These are phyloP conservation scores for Musca vetustissima DNA, from an alignment of 1,140 invertebrate genomes.

Conservation along the genomic window DNA sequence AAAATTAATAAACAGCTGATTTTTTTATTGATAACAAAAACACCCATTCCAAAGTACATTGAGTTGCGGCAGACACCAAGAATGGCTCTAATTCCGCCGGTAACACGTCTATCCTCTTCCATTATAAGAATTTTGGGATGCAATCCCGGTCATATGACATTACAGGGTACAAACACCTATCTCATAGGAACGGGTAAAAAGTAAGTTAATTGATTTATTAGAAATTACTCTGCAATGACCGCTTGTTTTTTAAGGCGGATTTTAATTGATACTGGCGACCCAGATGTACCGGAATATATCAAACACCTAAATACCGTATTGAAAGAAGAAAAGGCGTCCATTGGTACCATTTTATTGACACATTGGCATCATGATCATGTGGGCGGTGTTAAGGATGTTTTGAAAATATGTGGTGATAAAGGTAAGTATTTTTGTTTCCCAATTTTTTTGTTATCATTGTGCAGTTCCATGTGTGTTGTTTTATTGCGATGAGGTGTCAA, in stretches of 20 bases:
- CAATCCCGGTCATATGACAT: slow-evolving; percentile 90
- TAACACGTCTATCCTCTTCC: slow-evolving; percentile 74
- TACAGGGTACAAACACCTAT: slow-evolving; percentile 98
- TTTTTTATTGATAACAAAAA: background rate
- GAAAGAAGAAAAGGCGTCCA: slow-evolving; percentile 68
- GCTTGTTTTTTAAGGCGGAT: slow-evolving; percentile 74
- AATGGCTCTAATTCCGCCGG: slow-evolving; percentile 65
- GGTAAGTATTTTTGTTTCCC: background rate
- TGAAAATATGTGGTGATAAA: slow-evolving; percentile 30
- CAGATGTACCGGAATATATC: slow-evolving; percentile 77
- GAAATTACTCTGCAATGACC: background rate
- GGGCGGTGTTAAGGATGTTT: slow-evolving; percentile 81
- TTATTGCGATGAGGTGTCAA: background rate
- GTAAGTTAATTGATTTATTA: slow-evolving; percentile 62
- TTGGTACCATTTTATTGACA: slow-evolving; percentile 86
- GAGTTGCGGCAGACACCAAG: background rate
- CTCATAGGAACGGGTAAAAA: slow-evolving; percentile 83
- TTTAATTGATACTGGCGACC: slow-evolving; percentile 88
- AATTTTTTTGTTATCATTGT: background rate
- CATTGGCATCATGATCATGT: slow-evolving; percentile 98
- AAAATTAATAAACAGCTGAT: too few relatives aligned
- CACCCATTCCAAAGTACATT: slow-evolving; percentile 4
- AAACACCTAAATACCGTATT: slow-evolving; percentile 71
- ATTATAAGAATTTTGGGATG: slow-evolving; percentile 90
- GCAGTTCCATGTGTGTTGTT: background rate